phyloP scores from a whole-genome alignment of 2,797 vertebrate genomes.

The Sciaenops ocellatus region DNA sequence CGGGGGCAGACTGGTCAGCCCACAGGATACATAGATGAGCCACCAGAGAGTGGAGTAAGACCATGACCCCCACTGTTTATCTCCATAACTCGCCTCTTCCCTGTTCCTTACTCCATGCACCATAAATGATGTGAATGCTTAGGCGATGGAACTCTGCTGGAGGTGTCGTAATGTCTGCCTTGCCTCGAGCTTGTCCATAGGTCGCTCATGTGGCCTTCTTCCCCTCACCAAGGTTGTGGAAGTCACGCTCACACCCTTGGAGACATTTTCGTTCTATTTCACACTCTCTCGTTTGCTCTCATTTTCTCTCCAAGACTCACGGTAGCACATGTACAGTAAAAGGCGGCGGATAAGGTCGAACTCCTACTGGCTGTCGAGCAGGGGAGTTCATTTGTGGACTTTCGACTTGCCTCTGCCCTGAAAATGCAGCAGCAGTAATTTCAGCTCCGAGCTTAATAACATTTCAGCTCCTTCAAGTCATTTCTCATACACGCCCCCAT shows the following conservation, averaged over 20 bases:
- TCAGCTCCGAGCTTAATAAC: conserved; percentile 75
- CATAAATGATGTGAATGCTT: conserved; percentile 49
- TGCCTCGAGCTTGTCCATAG: conserved; percentile 41
- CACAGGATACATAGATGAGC: conserved; percentile 64
- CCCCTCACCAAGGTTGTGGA: conserved; percentile 12
- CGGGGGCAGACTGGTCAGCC: conserved; percentile 57
- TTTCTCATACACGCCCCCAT: conserved; percentile 71
- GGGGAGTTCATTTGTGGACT: conserved; percentile 60
- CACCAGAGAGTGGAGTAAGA: conserved; percentile 57
- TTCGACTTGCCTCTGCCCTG: conserved; percentile 43
- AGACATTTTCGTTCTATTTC: conserved; percentile 47
- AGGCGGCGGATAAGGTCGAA: conserved; percentile 35
- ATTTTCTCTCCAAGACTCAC: conserved; percentile 9
- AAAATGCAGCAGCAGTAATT: conserved; percentile 75
- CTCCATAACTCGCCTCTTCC: conserved; percentile 27
- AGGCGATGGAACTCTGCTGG: conserved; percentile 30
- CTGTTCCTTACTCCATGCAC: conserved; percentile 11
- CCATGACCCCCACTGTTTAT: conserved; percentile 58
- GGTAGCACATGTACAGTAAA: conserved; percentile 14
- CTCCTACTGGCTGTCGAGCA: conserved; percentile 23
- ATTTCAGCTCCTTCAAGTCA: conserved; percentile 65
- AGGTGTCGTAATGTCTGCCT: conserved; percentile 14
- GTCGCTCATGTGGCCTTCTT: conserved; percentile 21
- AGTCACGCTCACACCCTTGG: conserved; percentile 49
- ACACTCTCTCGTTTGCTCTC: conserved; percentile 24